phyloP scores from a whole-genome alignment of 2,888 invertebrate genomes.

The Diarsia dahlii region DNA sequence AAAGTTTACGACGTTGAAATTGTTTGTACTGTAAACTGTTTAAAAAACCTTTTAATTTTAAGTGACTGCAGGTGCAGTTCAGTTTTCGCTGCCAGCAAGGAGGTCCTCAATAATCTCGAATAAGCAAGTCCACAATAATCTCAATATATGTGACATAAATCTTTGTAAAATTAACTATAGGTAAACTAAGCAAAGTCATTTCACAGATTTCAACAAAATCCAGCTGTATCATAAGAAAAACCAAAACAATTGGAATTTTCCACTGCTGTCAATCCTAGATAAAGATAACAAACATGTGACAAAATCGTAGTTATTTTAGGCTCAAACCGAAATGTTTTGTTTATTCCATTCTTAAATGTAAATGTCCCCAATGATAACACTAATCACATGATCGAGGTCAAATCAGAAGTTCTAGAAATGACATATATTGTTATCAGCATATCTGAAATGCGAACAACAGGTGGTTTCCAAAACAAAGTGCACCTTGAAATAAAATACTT shows the following conservation, averaged over 20 bases:
- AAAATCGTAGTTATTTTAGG: constrained; percentile 29
- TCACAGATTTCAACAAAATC: neutral
- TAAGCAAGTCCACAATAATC: too few species aligned
- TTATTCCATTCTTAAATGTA: constrained; percentile 24
- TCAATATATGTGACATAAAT: too few species aligned
- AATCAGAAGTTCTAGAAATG: constrained; percentile 14
- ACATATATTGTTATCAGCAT: constrained; percentile 10
- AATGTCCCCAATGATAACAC: constrained; percentile 44
- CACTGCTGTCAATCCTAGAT: constrained; percentile 63
- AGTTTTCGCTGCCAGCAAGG: neutral
- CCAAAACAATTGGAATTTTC: constrained; percentile 58
- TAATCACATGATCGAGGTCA: constrained; percentile 38
- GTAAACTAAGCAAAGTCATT: neutral
- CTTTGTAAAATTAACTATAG: neutral
- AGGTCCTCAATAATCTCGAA: too few species aligned
- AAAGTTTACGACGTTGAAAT: neutral
- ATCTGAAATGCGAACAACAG: neutral
- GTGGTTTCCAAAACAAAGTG: neutral
- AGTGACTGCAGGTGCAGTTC: neutral
- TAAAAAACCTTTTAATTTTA: neutral
- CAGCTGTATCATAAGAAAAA: constrained; percentile 11
- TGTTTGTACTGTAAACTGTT: neutral
- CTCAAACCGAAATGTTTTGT: constrained; percentile 32
- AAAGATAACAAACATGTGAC: constrained; percentile 44
- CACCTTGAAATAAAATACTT: neutral